Evolutionary conservation across 2,888 invertebrate genomes (phyloP).

Genomic region (Drosophila merina): DNA sequence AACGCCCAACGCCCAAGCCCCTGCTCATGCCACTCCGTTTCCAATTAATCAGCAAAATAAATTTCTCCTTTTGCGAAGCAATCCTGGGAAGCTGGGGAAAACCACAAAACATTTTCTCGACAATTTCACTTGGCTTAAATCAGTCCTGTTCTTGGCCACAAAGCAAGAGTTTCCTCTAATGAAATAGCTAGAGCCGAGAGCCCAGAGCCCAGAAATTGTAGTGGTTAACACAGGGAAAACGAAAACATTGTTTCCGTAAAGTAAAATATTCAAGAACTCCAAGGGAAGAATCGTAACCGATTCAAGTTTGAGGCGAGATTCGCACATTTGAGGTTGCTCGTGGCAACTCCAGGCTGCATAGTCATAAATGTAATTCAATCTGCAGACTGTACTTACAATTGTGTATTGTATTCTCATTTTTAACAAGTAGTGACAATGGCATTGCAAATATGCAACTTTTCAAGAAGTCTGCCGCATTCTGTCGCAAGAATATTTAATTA

Average conservation of each 20-base stretch:
- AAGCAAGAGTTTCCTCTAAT: slow-evolving; percentile 24
- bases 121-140: slow-evolving; percentile 34
- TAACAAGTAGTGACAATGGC: slow-evolving; percentile 6
- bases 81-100: neutral
- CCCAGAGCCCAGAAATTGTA: neutral
- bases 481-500: neutral
- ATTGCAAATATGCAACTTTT: neutral
- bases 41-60: slow-evolving; percentile 46
- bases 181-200: slow-evolving; percentile 20
- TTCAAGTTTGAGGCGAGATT: neutral
- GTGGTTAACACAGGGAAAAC: slow-evolving; percentile 3
- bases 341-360: slow-evolving; percentile 4
- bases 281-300: neutral
- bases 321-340: neutral
- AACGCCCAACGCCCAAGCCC: too few species aligned
- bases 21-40: slow-evolving; percentile 2
- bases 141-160: slow-evolving; percentile 9
- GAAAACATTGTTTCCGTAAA: neutral
- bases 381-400: slow-evolving; percentile 7
- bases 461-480: neutral
- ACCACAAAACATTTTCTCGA: slow-evolving; percentile 38
- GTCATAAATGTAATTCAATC: slow-evolving; percentile 25
- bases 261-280: slow-evolving; percentile 1
- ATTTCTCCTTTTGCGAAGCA: slow-evolving; percentile 6
- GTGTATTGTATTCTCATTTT: slow-evolving; percentile 3